Evolutionary conservation across 2,888 invertebrate species (phyloP).

Genomic region (Drosophila subquinaria): DNA sequence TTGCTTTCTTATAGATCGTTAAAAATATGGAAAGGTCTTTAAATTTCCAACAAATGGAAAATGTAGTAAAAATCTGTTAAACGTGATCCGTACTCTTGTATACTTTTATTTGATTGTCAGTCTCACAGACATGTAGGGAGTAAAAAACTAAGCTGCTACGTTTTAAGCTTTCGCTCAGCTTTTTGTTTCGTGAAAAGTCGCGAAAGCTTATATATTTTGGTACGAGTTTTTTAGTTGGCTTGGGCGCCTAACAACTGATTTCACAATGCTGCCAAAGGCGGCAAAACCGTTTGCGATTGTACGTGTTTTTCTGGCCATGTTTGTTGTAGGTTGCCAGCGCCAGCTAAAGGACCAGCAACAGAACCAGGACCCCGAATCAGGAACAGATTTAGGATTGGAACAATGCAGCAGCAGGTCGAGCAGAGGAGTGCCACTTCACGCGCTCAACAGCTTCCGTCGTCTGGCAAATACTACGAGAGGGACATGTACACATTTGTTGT

Average conservation of each 20-base stretch:
- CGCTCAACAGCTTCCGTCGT: slow-evolving; percentile 64
- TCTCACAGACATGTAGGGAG: not conserved
- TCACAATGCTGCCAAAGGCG: slow-evolving; percentile 56
- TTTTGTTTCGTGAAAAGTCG: slow-evolving; percentile 44
- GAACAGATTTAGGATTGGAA: not conserved
- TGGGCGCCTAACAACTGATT: slow-evolving; percentile 48
- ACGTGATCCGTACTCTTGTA: not conserved
- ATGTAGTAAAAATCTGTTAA: slow-evolving; percentile 15
- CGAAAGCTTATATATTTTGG: slow-evolving; percentile 30
- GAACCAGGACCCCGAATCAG: not conserved
- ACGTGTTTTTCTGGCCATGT: slow-evolving; percentile 47
- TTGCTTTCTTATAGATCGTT: not conserved
- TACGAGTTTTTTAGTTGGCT: slow-evolving; percentile 18
- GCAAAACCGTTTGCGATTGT: slow-evolving; percentile 45
- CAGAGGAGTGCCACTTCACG: slow-evolving; percentile 42
- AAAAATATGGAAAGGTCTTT: not conserved
- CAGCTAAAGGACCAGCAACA: slow-evolving; percentile 8
- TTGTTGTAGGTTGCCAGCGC: slow-evolving; percentile 41
- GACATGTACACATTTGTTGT: slow-evolving; percentile 39
- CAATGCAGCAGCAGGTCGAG: slow-evolving; percentile 13
- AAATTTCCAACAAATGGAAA: not conserved
- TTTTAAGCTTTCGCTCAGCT: slow-evolving; percentile 31
- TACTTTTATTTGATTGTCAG: slow-evolving; percentile 10
- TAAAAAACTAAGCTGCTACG: slow-evolving; percentile 24
- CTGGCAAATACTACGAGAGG: slow-evolving; percentile 31